Evolutionary conservation across 2,888 invertebrate species (phyloP).

Genomic region (Polyommatus icarus): DNA sequence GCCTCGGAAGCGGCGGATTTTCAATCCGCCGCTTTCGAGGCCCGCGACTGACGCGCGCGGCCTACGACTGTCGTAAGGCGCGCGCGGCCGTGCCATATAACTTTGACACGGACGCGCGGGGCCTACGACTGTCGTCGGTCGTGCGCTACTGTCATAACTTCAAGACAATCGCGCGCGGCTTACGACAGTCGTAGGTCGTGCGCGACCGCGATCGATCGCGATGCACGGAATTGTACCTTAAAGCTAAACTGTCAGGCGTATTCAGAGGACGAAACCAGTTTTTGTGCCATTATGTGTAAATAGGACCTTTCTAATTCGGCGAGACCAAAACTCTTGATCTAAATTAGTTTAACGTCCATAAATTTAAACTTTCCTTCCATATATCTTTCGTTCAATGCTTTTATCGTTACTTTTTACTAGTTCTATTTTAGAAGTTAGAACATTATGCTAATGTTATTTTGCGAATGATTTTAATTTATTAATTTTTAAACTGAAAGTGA

Average conservation of each 20-base stretch:
- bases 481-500: background rate
- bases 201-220: too few relatives aligned
- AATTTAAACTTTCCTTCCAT: conserved; percentile 10
- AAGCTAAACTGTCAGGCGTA: background rate
- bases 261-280: conserved; percentile 23
- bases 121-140: too few relatives aligned
- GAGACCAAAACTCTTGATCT: conserved; percentile 17
- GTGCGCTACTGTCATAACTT: too few relatives aligned
- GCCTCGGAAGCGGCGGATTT: too few relatives aligned
- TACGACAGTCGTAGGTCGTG: too few relatives aligned
- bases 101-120: too few relatives aligned
- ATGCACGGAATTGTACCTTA: too few relatives aligned
- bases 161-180: too few relatives aligned
- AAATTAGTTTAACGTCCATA: background rate
- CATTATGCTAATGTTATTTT: background rate
- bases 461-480: background rate
- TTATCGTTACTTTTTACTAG: background rate
- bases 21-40: too few relatives aligned
- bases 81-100: too few relatives aligned
- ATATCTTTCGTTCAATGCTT: background rate
- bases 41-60: too few relatives aligned
- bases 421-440: background rate
- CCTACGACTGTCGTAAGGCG: too few relatives aligned
- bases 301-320: conserved; percentile 26
- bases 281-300: conserved; percentile 27